Base-by-base conservation (phyloP, 1,140 invertebrate genomes). In the Nasonia longicornis region DNA sequence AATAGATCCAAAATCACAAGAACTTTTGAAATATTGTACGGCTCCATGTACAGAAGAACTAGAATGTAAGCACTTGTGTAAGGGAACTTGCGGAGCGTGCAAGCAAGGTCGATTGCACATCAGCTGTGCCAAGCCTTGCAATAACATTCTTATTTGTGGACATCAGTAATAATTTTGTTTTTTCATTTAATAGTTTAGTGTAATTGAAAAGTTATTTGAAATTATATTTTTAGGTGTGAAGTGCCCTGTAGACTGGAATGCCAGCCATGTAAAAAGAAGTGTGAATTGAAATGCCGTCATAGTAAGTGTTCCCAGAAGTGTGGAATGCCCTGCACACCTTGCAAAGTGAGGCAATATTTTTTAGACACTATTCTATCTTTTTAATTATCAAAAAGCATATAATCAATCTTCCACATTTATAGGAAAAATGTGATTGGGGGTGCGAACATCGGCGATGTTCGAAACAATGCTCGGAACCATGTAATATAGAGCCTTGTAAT, bases 231-330 rank as follows among this genome's bases (percentile, higher is more conserved):
- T 87, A 89, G 94, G 89, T 96, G 95, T 86, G 87, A 91, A 45
- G 91, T 91, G 48, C 92, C 92, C 0, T 95, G 94, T 83, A 91
- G 92, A 69, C 86, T 91, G 77, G 85, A 89, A 20, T 95, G 94
- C 82, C 93, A 93, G 26, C 94, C 94, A 2, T 95, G 94, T 86
- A 88, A 87, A 42, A 87, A 89, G 75, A 84, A 77, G 16, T 95
- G 94, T 85, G 84, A 91, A 75, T 92, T 93, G 74, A 88, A 86
- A 69, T 96, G 95, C 87, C 73, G 82, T 26, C 93, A 94, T 85
- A 92, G 90, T 58, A 88, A 79, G 66, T 95, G 95, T 86, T 87
- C n/a, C 0, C 91, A 90, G 31, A 83, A 86, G 83, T 95, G 94
- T 87, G 89, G 91, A 48, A 87, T 92, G 74, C 83, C 86, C 80